These are phyloP conservation scores for Lytechinus pictus DNA, from an alignment of 35 echinoderm and acorn worm genomes.

Conservation along the genomic window DNA sequence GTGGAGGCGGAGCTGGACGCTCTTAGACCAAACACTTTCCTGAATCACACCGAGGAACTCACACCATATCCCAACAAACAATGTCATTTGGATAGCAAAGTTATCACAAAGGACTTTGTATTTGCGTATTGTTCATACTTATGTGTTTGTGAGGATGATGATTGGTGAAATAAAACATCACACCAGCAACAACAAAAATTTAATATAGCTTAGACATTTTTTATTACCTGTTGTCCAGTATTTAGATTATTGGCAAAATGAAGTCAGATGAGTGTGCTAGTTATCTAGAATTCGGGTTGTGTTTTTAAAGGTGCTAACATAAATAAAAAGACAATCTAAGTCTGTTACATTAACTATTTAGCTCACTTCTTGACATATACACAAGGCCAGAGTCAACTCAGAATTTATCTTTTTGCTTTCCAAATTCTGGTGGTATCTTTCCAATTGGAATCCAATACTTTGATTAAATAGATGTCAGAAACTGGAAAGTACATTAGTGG, in stretches of 20 bases:
- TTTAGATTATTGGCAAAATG: neutral
- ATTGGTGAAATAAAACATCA: conserved; percentile 7
- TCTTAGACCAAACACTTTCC: neutral
- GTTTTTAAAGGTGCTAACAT: neutral
- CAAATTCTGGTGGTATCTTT: too few species aligned
- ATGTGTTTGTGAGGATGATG: neutral
- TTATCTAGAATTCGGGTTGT: neutral
- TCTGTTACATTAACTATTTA: too few species aligned
- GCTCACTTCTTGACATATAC: too few species aligned
- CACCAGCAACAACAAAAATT: neutral
- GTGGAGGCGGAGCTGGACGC: neutral
- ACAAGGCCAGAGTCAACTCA: too few species aligned
- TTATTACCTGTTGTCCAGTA: neutral
- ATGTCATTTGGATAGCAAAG: neutral
- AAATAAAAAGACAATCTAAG: too few species aligned
- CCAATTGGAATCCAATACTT: too few species aligned
- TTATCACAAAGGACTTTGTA: neutral
- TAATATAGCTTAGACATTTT: neutral
- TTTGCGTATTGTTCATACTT: neutral
- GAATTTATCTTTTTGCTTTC: too few species aligned
- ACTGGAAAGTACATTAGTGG: too few species aligned
- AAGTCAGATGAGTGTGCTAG: neutral
- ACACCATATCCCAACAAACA: neutral
- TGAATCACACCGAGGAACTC: neutral
- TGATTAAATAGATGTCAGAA: too few species aligned